Evolutionary conservation across 2,113 vertebrate species (phyloP).

Genomic region (Rhineura floridana): DNA sequence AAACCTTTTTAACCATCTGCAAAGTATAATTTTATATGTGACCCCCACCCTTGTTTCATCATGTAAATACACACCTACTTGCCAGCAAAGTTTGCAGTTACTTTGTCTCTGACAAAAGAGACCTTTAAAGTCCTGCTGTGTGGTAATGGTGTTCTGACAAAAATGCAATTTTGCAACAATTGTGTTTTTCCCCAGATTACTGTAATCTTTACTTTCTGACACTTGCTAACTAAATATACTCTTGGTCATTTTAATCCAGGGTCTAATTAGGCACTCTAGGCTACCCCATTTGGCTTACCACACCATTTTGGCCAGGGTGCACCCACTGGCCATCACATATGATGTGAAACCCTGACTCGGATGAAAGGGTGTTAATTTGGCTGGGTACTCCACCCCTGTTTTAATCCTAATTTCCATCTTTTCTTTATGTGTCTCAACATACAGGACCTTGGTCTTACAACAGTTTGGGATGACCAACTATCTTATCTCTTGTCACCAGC

Average conservation of each 20-base stretch:
- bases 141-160: not conserved
- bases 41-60: not conserved
- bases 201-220: not conserved
- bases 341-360: no score
- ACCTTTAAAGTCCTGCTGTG: not conserved
- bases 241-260: not conserved
- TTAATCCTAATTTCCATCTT: not conserved
- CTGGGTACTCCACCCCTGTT: no score
- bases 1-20: no score
- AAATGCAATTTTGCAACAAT: not conserved
- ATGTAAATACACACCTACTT: not conserved
- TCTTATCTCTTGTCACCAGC: conserved; percentile 95
- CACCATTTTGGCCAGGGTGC: no score
- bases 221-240: not conserved
- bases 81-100: not conserved
- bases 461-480: conserved; percentile 94
- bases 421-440: conserved; percentile 39
- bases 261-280: no score
- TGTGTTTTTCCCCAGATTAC: not conserved
- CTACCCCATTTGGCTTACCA: no score
- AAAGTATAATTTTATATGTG: not conserved
- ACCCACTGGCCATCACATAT: no score
- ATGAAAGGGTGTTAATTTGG: no score
- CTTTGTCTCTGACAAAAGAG: not conserved
- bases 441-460: conserved; percentile 89